Evolutionary conservation across 2,113 vertebrate genomes (phyloP), one percentile per base, ranked within the genome.

Genomic region (Tinamus guttatus): DNA sequence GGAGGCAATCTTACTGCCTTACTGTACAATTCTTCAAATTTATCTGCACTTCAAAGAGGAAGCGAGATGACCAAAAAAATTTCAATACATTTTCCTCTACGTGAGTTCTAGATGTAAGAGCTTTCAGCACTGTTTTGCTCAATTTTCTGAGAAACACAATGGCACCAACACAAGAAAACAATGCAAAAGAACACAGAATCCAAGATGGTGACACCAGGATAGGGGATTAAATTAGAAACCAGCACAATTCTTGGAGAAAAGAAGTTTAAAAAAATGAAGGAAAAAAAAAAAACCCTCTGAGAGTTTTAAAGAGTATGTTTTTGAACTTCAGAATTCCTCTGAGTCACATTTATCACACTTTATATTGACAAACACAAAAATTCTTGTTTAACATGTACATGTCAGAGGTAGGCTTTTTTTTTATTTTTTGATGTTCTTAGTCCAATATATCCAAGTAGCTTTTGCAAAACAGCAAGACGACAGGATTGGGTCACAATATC

Each of bases 21-120:
- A 28, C n/a, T 63, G 0, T 17, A 17, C 7, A 73, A 58, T 60
- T 85, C 62, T 85, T 85, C 73, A 38, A 93, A 77, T 81, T 83
- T 64, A 93, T 56, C 64, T 68, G 52, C 43, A 73, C 38, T 84
- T 86, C 32, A 73, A 59, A 85, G 49, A 78, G 36, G 41, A 80
- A 80, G 28, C 7, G 17, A 80, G 34, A 38, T 47, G 22, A 81
- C 58, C n/a, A 75, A 59, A 38, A 8, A 81, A 64, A 34, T 19
- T 34, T 60, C 54, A 75, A 38, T 32, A 45, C 13, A 27, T 63
- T 75, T 90, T 78, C 60, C 60, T 34, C 52, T 32, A 40, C 15
- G 6, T 62, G 16, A 63, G 10, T 83, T 67, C 81, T n/a, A 58
- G 6, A 74, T 52, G 52, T 73, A 80, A 85, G 19, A 69, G 54